Percentiles rank a stretch among this genome's conserved stretches.
These are phyloP conservation scores for Genyomyrus donnyi DNA, from an alignment of 2,113 vertebrate species.

Conservation along the genomic window DNA sequence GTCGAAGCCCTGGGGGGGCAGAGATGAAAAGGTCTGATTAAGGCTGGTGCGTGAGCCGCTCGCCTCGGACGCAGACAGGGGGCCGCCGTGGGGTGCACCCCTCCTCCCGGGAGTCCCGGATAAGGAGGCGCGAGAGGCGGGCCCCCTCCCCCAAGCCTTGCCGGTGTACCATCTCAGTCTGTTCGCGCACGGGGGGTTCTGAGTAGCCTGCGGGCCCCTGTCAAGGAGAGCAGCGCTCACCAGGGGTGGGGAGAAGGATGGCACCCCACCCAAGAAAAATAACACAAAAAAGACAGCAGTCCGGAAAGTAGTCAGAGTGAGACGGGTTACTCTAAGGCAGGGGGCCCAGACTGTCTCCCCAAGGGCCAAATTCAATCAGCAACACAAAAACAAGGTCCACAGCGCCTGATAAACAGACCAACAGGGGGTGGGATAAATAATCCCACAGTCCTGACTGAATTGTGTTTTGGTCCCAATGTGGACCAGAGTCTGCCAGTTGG, in stretches of 20 bases:
- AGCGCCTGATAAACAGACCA: not conserved
- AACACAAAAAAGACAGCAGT: not conserved
- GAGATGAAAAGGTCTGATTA: not conserved
- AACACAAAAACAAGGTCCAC: not conserved
- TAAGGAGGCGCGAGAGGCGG: not conserved
- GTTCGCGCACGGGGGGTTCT: not conserved
- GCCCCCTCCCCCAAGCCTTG: not conserved
- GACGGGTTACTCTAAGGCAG: not conserved
- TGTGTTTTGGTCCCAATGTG: not conserved
- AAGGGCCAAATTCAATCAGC: not conserved
- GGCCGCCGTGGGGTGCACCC: not conserved
- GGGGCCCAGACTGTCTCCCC: not conserved
- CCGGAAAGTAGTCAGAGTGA: not conserved
- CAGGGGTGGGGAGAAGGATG: not conserved
- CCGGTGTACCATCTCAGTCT: not conserved
- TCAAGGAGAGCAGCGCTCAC: not conserved
- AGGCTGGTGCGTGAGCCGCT: not conserved
- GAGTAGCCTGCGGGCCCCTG: not conserved
- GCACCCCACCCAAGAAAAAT: not conserved
- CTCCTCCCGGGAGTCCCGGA: not conserved
- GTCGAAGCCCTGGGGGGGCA: not conserved
- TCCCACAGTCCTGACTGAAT: not conserved
- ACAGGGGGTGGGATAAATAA: not conserved
- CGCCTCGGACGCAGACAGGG: not conserved
- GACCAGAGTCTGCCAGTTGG: not conserved